Evolutionary conservation across 2,797 vertebrate genomes (phyloP).

Genomic region (Pithecia hirsuta): DNA sequence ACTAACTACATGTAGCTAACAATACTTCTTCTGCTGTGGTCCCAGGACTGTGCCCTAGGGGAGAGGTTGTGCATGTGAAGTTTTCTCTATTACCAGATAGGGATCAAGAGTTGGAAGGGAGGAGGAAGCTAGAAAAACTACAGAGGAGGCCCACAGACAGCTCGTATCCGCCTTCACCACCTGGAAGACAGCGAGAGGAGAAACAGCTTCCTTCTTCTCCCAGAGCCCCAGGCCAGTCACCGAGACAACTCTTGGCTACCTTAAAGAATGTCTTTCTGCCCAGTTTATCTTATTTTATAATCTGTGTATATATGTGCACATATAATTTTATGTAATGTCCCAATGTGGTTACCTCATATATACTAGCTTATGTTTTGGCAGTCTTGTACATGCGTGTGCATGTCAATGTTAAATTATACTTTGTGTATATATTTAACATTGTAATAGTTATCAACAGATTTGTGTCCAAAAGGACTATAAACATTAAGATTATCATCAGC

Average conservation of each 20-base stretch:
- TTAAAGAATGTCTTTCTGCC: background rate
- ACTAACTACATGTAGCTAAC: background rate
- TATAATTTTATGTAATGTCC: background rate
- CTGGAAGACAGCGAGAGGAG: background rate
- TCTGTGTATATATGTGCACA: background rate
- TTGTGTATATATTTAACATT: background rate
- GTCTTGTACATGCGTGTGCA: background rate
- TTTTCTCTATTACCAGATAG: background rate
- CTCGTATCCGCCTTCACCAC: rapidly evolving
- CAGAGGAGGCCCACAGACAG: background rate
- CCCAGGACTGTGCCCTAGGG: too few species aligned
- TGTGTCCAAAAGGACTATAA: background rate
- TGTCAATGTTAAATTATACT: background rate
- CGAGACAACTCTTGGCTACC: too few species aligned
- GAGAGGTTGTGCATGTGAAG: rapidly evolving
- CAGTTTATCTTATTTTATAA: background rate
- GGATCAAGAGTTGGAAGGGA: background rate
- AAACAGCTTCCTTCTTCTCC: background rate
- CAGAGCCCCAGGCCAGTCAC: background rate
- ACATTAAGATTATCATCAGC: background rate
- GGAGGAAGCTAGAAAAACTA: background rate
- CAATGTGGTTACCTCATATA: background rate
- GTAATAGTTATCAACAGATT: background rate
- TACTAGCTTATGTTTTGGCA: background rate
- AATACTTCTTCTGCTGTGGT: too few species aligned